These are phyloP conservation scores for Xiphorhynchus elegans DNA, from an alignment of 2,113 vertebrate species.

Conservation along the genomic window DNA sequence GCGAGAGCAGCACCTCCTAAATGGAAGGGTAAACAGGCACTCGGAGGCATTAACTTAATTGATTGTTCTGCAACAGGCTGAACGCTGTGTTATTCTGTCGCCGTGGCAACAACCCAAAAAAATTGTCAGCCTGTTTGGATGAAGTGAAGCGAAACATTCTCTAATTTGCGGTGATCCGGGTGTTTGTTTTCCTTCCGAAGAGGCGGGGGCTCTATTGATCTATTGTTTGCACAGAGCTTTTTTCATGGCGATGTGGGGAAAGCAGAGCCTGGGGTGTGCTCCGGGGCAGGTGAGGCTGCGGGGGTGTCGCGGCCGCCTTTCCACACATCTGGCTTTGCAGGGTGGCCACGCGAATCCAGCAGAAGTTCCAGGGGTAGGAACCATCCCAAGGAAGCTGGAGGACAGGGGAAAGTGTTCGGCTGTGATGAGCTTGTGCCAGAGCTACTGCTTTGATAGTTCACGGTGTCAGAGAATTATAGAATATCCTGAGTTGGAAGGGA, in stretches of 20 bases:
- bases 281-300: neutral
- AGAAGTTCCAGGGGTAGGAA: neutral
- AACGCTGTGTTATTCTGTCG: constrained; percentile 84
- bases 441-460: neutral
- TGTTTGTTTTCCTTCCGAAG: constrained; percentile 72
- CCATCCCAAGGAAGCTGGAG: neutral
- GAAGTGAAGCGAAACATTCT: constrained; percentile 87
- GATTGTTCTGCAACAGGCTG: constrained; percentile 88
- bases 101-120: constrained; percentile 85
- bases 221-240: constrained; percentile 60
- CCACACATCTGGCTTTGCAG: neutral
- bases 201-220: constrained; percentile 67
- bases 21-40: constrained; percentile 77
- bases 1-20: constrained; percentile 56
- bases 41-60: constrained; percentile 85
- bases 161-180: constrained; percentile 85
- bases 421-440: neutral
- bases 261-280: neutral
- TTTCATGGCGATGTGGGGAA: neutral
- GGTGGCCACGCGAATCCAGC: neutral
- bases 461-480: neutral
- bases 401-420: neutral
- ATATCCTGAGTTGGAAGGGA: neutral
- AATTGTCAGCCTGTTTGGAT: constrained; percentile 86
- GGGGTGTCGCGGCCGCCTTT: neutral